A percentile compares a stretch with the other conserved stretches of the same genome.
These are phyloP conservation scores for Ranitomeya imitator DNA, from an alignment of 2,113 vertebrate species.

Conservation along the genomic window DNA sequence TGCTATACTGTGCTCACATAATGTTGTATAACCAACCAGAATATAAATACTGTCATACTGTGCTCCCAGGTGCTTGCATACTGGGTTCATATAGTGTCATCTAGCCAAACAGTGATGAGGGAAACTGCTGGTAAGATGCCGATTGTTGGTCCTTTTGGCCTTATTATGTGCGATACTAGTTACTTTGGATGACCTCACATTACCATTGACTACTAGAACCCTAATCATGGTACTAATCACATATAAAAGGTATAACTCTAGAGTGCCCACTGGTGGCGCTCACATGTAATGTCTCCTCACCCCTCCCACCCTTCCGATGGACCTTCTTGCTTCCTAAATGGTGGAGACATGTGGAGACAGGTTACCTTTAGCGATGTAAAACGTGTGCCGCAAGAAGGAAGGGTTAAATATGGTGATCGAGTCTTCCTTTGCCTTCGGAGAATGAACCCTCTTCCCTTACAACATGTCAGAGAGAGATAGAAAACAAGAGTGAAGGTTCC, in stretches of 20 bases:
- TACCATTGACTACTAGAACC: too few species aligned
- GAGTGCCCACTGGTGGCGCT: background rate
- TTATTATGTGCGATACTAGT: too few species aligned
- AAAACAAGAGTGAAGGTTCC: conserved; percentile 1
- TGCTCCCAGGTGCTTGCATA: too few species aligned
- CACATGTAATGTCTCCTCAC: background rate
- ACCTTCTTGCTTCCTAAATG: background rate
- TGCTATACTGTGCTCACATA: too few species aligned
- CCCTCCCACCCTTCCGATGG: background rate
- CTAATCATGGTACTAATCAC: too few species aligned
- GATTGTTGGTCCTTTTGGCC: too few species aligned
- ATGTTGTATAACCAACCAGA: too few species aligned
- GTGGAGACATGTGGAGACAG: background rate
- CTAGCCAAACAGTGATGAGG: too few species aligned
- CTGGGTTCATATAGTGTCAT: too few species aligned
- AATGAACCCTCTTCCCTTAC: background rate
- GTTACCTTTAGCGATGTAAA: background rate
- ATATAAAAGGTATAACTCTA: background rate
- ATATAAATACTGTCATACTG: too few species aligned
- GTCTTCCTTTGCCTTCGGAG: background rate
- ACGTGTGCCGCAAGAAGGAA: background rate
- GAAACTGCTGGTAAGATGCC: too few species aligned
- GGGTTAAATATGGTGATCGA: background rate
- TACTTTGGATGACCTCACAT: too few species aligned
- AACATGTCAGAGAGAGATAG: conserved; percentile 14